Percentiles rank a stretch among this genome's conserved stretches.
These are phyloP conservation scores for Petroica traversi DNA, from an alignment of 2,113 vertebrate species.

Conservation along the genomic window DNA sequence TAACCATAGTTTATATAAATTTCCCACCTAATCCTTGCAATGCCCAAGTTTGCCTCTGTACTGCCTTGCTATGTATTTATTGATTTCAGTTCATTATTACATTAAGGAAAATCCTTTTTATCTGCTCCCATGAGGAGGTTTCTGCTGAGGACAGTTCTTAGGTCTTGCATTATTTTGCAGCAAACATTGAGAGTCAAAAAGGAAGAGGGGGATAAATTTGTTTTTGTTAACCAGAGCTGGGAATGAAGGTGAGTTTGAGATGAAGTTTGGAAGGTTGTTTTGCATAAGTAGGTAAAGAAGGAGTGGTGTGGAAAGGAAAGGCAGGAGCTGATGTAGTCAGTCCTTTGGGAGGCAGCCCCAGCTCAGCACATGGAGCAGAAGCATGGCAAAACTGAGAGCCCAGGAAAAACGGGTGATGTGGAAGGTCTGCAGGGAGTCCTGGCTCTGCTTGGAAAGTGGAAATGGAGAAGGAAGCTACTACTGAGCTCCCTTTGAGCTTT, in stretches of 20 bases:
- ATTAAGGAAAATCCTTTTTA: not conserved
- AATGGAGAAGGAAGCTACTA: not conserved
- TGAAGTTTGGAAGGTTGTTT: not conserved
- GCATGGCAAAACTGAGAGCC: not conserved
- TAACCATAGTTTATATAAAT: not conserved
- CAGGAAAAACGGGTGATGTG: fast-evolving
- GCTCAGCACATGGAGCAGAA: not conserved
- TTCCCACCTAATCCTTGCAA: not conserved
- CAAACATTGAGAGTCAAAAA: not conserved
- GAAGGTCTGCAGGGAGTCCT: not conserved
- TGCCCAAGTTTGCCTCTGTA: not conserved
- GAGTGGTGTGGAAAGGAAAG: not conserved
- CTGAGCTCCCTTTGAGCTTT: not conserved
- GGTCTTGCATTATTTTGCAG: not conserved
- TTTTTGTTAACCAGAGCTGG: not conserved
- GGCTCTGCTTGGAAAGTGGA: not conserved
- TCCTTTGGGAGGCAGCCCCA: not conserved
- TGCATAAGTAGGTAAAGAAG: fast-evolving
- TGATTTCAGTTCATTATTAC: not conserved
- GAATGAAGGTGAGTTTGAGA: not conserved
- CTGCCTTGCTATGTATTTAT: not conserved
- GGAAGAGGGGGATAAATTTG: not conserved
- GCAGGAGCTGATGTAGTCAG: not conserved
- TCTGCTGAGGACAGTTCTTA: not conserved
- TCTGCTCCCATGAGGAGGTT: not conserved